Evolutionary conservation across 2,797 vertebrate genomes (phyloP), one percentile per base, ranked within the genome.

Genomic region (Danio choprae): DNA sequence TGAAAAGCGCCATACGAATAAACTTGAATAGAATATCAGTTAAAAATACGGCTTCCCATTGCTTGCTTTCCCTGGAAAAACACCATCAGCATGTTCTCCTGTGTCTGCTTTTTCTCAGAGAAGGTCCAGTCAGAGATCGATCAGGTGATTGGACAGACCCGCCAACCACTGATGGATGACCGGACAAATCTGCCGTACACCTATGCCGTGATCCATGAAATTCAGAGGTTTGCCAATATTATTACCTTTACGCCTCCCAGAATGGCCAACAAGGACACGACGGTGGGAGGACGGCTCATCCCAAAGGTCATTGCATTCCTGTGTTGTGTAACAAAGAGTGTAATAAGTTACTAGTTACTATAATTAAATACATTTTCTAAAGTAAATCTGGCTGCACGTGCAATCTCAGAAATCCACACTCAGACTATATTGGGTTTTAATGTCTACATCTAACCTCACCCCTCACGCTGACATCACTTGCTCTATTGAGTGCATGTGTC

Each of bases 131-230:
- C 48, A 12, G 85, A 87, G 81, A 87, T 87, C 4, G 84, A 85
- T 48, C 51, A 53, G 6, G 84, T 86, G 63, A 74, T 86, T 5
- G 84, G 84, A 18, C 80, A 53, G 22, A 68, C 70, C 9, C 75
- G 82, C 6, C 78, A 53, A 36, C 78, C 82, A 7, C 43, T 65
- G 60, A 51, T 75, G 68, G 83, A 81, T 4, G 87, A 88, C 70
- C 71, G 81, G 8, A 67, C 22, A 22, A 60, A 38, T 56, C 53
- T 86, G 69, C 82, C 86, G 1, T 88, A 87, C 81, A 87, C 84
- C n/a, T 77, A 85, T 11, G 84, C 86, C 0, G 86, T 86, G 48
- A 60, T 86, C 51, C 87, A 88, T 22, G 87, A 88, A 73, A 84
- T 85, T 20, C 87, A 88, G 73, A 74, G 86, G 63, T 87, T 86